Evolutionary conservation across 1,140 invertebrate genomes (phyloP).

Genomic region (Pseudobourletiella spinata): DNA sequence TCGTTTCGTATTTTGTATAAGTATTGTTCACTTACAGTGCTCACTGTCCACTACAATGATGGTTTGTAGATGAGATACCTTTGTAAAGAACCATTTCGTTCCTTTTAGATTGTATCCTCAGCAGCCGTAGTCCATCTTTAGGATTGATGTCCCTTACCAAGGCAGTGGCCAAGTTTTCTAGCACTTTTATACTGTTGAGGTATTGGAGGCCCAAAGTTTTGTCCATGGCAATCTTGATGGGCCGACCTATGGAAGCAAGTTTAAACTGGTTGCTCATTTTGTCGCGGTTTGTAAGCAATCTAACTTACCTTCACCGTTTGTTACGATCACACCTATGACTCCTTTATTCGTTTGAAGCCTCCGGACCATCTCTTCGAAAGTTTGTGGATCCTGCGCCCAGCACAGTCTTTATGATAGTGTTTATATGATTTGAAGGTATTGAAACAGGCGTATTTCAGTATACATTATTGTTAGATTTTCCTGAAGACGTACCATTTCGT

Average conservation of each 20-base stretch:
- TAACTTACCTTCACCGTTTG: not conserved
- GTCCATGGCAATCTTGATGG: not conserved
- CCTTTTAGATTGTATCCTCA: not conserved
- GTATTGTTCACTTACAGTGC: too few relatives aligned
- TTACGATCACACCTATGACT: not conserved
- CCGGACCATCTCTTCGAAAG: not conserved
- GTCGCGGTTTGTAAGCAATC: not conserved
- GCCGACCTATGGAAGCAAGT: not conserved
- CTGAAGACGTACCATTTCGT: too few relatives aligned
- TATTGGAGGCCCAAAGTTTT: not conserved
- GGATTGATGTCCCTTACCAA: not conserved
- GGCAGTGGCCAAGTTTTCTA: not conserved
- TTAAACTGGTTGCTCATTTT: too few relatives aligned
- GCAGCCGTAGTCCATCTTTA: not conserved
- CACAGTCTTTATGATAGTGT: too few relatives aligned
- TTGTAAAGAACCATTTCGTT: constrained; percentile 4
- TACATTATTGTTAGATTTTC: too few relatives aligned
- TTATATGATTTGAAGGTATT: too few relatives aligned
- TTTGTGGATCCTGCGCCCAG: not conserved
- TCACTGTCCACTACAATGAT: too few relatives aligned
- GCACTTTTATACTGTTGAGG: not conserved
- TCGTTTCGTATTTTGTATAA: not conserved
- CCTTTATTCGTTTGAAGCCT: not conserved
- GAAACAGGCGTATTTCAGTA: too few relatives aligned
- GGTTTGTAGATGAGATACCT: not conserved